phyloP scores from a whole-genome alignment of 2,113 vertebrate genomes.

The Australoheros scitulus region DNA sequence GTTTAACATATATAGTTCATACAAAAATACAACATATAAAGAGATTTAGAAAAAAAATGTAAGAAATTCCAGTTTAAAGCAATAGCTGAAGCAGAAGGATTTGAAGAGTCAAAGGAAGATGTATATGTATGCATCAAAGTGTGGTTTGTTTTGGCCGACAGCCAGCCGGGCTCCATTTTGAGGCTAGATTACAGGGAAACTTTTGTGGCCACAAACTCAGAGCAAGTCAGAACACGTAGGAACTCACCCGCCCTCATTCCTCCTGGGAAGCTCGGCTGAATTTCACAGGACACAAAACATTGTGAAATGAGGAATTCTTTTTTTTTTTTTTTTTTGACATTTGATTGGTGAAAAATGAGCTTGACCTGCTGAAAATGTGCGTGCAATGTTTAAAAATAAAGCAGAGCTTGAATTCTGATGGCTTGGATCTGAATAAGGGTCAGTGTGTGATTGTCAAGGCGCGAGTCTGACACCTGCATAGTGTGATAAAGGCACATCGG shows the following conservation, averaged over 20 bases:
- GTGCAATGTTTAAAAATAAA: background rate
- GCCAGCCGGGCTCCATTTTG: slow-evolving; percentile 47
- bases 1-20: slow-evolving; percentile 76
- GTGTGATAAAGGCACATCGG: slow-evolving; percentile 71
- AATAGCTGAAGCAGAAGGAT: background rate
- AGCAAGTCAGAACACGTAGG: slow-evolving; percentile 40
- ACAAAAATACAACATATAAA: slow-evolving; percentile 75
- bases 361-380: background rate
- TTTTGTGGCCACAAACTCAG: slow-evolving; percentile 6
- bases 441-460: slow-evolving; percentile 72
- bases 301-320: background rate
- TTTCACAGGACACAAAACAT: slow-evolving; percentile 21
- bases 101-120: background rate
- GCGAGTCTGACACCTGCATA: slow-evolving; percentile 61
- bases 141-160: slow-evolving; percentile 26
- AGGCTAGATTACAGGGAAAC: slow-evolving; percentile 34
- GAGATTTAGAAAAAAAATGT: slow-evolving; percentile 40
- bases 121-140: slow-evolving; percentile 13
- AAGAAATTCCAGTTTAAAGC: slow-evolving; percentile 82
- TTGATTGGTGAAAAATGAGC: slow-evolving; percentile 7
- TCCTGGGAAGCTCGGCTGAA: background rate
- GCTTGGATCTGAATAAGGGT: slow-evolving; percentile 10
- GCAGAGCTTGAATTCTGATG: slow-evolving; percentile 8
- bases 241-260: slow-evolving; percentile 47
- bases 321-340: background rate